Base-by-base conservation (phyloP, 2,888 invertebrate species). In the Nephrocerus scutellatus region DNA sequence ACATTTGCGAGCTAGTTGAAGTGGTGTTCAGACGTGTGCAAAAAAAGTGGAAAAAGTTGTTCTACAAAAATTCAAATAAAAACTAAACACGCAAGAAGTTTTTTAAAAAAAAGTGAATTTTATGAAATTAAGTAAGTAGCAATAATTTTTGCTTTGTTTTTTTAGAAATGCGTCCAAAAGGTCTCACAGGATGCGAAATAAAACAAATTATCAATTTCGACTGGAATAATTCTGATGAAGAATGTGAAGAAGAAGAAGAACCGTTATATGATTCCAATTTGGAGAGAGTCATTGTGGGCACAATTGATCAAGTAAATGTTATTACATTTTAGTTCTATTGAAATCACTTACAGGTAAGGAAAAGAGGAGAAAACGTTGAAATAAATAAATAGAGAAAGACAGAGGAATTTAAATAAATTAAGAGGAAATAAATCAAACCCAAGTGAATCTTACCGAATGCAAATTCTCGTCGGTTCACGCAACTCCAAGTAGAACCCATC, bases 401-500 rank as follows among this genome's bases (percentile, higher is more conserved):
- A 26, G 6, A n/a, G 26, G n/a, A n/a, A 26, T 6, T 8, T 8
- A 26, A 26, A 26, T 8, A 10, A 26, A 26, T 8, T 16, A 8
- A 16, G 15, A 4, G 10, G 15, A 10, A 19, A 16, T 19, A 21
- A 15, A n/a, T n/a, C n/a, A n/a, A n/a, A n/a, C n/a, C n/a, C n/a
- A n/a, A n/a, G n/a, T n/a, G n/a, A n/a, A 28, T 7, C 35, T 71
- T 84, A 68, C 68, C 68, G 89, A 71, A 96, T 90, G 72, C 88
- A 86, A 60, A 96, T 82, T 57, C 89, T 79, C 48, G 92, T 91
- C 20, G 92, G 91, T 68, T 91, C 92, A 53, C 90, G 81, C 57
- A 96, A 75, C 73, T 95, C 93, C 59, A 96, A 75, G 65, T 84
- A 85, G 75, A 95, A 95, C 35, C 88, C 86, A 57, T 83, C 80